Percentiles rank a stretch among this genome's conserved stretches.
Conservation (phyloP, 2,797 vertebrate species). For the Luscinia luscinia region DNA sequence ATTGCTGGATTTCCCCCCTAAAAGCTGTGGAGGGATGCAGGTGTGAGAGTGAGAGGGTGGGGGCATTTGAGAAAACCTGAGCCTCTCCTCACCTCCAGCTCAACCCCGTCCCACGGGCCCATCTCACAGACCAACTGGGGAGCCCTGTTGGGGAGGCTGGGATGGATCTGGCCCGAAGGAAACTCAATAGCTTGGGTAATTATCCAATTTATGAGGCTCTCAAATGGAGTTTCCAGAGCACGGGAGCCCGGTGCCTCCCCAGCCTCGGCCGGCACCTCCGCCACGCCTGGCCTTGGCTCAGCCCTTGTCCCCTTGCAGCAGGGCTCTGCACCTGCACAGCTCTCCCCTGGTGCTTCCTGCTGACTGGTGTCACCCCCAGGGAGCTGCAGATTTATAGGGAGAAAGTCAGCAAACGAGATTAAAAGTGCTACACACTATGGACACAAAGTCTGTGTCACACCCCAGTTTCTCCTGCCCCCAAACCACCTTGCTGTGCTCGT, state of each 20-base stretch:
- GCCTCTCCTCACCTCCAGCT: background rate
- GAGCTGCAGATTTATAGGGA: slow-evolving; percentile 23
- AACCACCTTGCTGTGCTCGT: background rate
- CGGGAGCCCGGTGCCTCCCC: background rate
- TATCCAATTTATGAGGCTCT: slow-evolving; percentile 61
- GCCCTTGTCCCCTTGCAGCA: background rate
- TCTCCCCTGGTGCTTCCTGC: slow-evolving; percentile 9
- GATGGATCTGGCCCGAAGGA: slow-evolving; percentile 63
- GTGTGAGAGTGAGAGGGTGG: background rate
- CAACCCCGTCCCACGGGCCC: background rate
- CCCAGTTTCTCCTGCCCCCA: background rate
- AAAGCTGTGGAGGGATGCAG: slow-evolving; percentile 19
- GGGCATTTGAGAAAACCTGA: slow-evolving; percentile 17
- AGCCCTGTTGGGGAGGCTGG: slow-evolving; percentile 40
- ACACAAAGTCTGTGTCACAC: background rate
- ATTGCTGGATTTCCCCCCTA: background rate
- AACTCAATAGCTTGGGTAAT: slow-evolving; percentile 65
- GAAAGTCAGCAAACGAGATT: background rate
- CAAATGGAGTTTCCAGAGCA: slow-evolving; percentile 65
- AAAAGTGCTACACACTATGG: rapidly evolving
- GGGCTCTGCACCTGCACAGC: slow-evolving; percentile 41
- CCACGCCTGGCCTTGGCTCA: background rate
- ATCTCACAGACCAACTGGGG: slow-evolving; percentile 32
- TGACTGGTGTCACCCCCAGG: background rate
- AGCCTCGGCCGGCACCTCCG: background rate